Base-by-base conservation (phyloP, 2,888 invertebrate species). In the Philereme transversata region DNA sequence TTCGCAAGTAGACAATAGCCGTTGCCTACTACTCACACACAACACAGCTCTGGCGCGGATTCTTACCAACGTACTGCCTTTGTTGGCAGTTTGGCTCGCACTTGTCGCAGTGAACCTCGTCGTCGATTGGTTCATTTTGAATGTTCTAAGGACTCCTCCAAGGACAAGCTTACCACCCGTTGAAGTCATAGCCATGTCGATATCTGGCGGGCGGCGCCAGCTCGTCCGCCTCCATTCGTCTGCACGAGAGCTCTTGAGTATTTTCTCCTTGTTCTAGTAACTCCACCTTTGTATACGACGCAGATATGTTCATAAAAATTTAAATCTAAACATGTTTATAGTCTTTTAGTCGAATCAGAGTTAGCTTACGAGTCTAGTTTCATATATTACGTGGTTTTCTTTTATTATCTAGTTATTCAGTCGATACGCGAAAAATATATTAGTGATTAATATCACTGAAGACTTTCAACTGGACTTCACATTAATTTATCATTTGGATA, bases 311-410 rank as follows among this genome's bases (percentile, higher is more conserved):
- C 83, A 86, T 88, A 87, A 87, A 89, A 86, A 81, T 86, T 90
- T 86, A 84, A 89, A 80, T 89, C 90, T 90, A 89, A 87, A 86
- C 85, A 78, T 83, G 79, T 84, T 83, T 77, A 81, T 89, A 92
- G 91, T 91, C 91, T 92, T 91, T 90, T 91, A 81, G 85, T 90
- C 89, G 88, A 90, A 90, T 90, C 87, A 88, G 88, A 89, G 88
- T 91, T 89, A 89, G 83, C 90, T 91, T 90, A 91, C 76, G 75
- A 77, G 70, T 80, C 86, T 90, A 90, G 85, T 64, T 82, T 81
- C 77, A 86, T 87, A 87, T 85, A 86, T 83, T 81, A 85, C 79
- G 78, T 77, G 78, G 59, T 79, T 79, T 84, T 86, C 82, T 72
- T 78, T 83, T 84, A 84, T 83, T 81, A 84, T 83, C 88, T 90